Evolutionary conservation across 1,140 invertebrate genomes (phyloP).

Genomic region (Pseudoatta argentina): DNA sequence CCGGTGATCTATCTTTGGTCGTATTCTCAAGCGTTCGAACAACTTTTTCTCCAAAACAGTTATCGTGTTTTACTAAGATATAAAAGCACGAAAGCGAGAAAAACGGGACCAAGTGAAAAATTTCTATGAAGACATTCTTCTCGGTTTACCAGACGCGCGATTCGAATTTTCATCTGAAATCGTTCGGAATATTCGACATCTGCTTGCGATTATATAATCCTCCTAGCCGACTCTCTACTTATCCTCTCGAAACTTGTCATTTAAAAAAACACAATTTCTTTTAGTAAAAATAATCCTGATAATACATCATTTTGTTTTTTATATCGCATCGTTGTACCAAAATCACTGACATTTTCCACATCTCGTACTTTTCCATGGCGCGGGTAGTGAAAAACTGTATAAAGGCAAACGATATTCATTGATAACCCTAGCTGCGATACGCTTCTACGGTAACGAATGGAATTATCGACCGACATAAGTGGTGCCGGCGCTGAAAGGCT

Average conservation of each 20-base stretch:
- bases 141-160: constrained; percentile 15
- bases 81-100: neutral
- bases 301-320: neutral
- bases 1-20: constrained; percentile 59
- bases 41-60: constrained; percentile 57
- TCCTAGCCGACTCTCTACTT: neutral
- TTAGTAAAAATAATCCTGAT: neutral
- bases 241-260: neutral
- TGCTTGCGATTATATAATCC: constrained; percentile 39
- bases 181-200: constrained; percentile 42
- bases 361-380: neutral
- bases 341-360: constrained; percentile 33
- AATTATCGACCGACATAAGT: constrained; percentile 64
- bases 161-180: constrained; percentile 44
- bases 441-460: constrained; percentile 39
- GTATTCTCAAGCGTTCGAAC: constrained; percentile 60
- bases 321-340: neutral
- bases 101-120: constrained; percentile 37
- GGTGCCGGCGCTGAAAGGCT: constrained; percentile 29
- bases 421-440: constrained; percentile 43
- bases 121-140: constrained; percentile 56
- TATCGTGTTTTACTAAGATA: constrained; percentile 45
- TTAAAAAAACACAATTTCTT: neutral
- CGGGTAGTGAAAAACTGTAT: neutral
- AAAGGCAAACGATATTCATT: constrained; percentile 34